Evolutionary conservation across 2,113 vertebrate genomes (phyloP), one percentile per base, ranked within the genome.

Genomic region (Polyodon spathula): DNA sequence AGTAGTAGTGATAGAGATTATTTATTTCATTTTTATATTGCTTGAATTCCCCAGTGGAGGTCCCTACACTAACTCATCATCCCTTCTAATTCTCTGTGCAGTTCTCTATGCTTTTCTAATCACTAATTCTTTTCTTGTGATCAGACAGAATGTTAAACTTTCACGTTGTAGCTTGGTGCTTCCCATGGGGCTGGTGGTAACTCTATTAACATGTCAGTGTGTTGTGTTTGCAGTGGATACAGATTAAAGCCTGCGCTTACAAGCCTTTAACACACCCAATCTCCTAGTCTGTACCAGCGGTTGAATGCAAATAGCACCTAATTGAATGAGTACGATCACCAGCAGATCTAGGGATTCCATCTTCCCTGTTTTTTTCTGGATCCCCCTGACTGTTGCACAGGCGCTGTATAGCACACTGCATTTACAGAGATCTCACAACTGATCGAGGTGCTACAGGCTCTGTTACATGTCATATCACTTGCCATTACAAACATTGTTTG

Each of bases 121-220:
- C 68, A 59, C 54, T 46, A 57, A 61, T 62, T 52, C 60, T 53
- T 51, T 62, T 51, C 9, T 12, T 59, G 37, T 72, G 73, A 74
- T 78, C 72, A 76, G n/a, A n/a, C n/a, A n/a, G 53, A 48, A 66
- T 59, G 58, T 73, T 71, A 66, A 68, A 72, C 71, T 73, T 73
- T 66, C 65, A 69, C 54, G 37, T 56, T 60, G 71, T 69, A 74
- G 68, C 65, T 63, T 58, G 69, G 58, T 54, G 40, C 39, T 56
- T 73, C 74, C 66, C 63, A 59, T 50, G 76, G 55, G 51, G 55
- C 37, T n/a, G 37, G 73, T 60, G 56, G 41, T 37, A 42, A 55
- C 40, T 42, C 17, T 67, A 73, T 76, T 75, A 72, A 73, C 63
- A 58, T 70, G 77, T 74, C 71, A 67, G 63, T 60, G 60, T 70